Base-by-base conservation (phyloP, 2,888 invertebrate genomes). In the Nysson spinosus region DNA sequence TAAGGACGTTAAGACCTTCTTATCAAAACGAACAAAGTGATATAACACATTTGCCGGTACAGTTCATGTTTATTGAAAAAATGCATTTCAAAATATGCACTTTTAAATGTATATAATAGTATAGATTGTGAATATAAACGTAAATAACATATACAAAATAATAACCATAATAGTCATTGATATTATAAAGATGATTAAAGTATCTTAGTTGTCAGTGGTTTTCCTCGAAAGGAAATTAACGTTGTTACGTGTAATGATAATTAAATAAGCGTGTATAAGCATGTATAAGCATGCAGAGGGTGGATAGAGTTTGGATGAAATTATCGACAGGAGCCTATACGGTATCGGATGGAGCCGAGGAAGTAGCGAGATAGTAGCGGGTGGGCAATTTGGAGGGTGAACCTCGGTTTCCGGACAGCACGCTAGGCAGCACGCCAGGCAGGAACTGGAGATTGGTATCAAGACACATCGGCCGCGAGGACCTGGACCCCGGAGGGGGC, bases 361-460 rank as follows among this genome's bases (percentile, higher is more conserved):
- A 6, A 17, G 28, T 11, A 14, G 4, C 34, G 17, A 20, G 19
- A n/a, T n/a, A n/a, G 7, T 14, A 12, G 32, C 42, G 22, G 26
- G 37, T 44, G 50, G 52, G 44, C 57, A 67, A 67, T 67, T 67
- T 42, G 49, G 63, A 44, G 52, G 55, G 46, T 51, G 46, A 51
- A 49, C 11, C 62, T 50, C 34, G 35, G 64, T 52, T 54, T 54
- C 35, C 40, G 60, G 40, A 51, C 55, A n/a, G n/a, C n/a, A n/a
- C n/a, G n/a, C n/a, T n/a, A 43, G 28, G 43, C 43, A 67, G 44
- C 66, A 44, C 52, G 66, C 63, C 66, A 57, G 52, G 30, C 34
- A 44, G 49, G 44, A 42, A 54, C 57, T 67, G 54, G 39, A 67
- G 66, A 67, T 67, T 64, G 57, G 52, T 67, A 67, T 67, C 66